These are phyloP conservation scores for Hydropotes inermis DNA, from an alignment of 2,113 vertebrate genomes.

Conservation along the genomic window DNA sequence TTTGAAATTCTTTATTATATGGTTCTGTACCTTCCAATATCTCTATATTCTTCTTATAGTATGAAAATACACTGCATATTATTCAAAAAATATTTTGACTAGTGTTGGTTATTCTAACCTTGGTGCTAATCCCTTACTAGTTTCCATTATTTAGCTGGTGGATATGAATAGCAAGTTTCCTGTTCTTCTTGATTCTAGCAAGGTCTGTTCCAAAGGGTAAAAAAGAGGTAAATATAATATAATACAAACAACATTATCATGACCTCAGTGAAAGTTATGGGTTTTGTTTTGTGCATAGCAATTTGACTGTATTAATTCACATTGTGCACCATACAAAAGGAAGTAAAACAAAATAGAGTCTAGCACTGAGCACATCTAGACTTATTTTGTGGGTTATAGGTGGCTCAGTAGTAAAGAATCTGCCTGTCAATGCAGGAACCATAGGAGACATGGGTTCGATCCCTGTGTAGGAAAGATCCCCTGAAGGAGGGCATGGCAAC, in stretches of 20 bases:
- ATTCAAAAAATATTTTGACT: conserved; percentile 25
- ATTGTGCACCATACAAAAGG: neutral
- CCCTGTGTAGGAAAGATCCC: neutral
- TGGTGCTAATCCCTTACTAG: neutral
- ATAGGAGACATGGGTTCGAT: neutral
- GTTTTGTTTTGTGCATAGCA: neutral
- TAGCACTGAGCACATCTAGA: neutral
- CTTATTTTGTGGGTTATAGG: neutral
- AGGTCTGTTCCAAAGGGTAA: neutral
- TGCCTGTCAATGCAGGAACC: neutral
- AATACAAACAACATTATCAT: conserved; percentile 7
- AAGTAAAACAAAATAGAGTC: neutral
- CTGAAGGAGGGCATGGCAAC: neutral
- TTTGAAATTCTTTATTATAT: conserved; percentile 15
- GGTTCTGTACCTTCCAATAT: neutral
- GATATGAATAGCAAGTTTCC: conserved; percentile 5
- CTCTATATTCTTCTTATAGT: neutral
- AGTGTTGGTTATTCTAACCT: conserved; percentile 9
- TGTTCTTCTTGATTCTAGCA: neutral
- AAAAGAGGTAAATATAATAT: conserved; percentile 16
- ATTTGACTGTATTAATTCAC: conserved; percentile 16
- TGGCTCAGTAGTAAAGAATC: neutral
- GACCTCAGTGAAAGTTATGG: conserved; percentile 8
- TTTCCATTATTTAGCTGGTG: neutral
- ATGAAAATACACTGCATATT: conserved; percentile 4